Conservation (phyloP, 1,140 invertebrate genomes). For the Andricus grossulariae region DNA sequence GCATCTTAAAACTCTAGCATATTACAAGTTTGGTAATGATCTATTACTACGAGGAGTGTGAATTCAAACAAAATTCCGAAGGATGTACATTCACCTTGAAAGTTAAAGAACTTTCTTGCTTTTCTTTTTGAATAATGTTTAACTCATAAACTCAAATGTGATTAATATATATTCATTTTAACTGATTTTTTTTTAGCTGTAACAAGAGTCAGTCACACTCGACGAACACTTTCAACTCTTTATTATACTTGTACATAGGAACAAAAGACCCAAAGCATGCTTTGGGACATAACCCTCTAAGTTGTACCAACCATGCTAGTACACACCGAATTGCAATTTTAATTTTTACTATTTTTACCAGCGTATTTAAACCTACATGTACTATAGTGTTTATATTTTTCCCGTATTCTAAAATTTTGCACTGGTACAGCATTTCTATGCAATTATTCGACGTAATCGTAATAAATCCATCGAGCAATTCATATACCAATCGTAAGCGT, state of each 20-base stretch:
- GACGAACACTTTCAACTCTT: not conserved
- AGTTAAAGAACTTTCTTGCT: too few species aligned
- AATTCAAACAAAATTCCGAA: too few species aligned
- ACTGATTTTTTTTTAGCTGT: not conserved
- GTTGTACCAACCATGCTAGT: not conserved
- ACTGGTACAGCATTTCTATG: not conserved
- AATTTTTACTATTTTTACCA: not conserved
- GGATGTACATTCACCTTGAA: too few species aligned
- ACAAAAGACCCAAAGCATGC: not conserved
- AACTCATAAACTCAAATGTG: too few species aligned
- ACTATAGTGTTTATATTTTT: not conserved
- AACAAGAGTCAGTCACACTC: conserved; percentile 1
- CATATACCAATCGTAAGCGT: not conserved
- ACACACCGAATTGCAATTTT: not conserved
- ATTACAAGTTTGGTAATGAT: too few species aligned
- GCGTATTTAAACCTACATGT: not conserved
- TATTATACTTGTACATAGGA: not conserved
- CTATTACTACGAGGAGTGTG: too few species aligned
- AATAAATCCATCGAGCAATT: not conserved
- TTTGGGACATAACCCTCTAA: not conserved
- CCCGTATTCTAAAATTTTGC: conserved; percentile 11
- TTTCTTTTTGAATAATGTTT: too few species aligned
- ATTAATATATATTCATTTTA: not conserved
- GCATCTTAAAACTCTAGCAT: too few species aligned
- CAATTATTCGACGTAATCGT: not conserved